These are phyloP conservation scores for Laticauda colubrina DNA, from an alignment of 2,113 vertebrate genomes.

Conservation along the genomic window DNA sequence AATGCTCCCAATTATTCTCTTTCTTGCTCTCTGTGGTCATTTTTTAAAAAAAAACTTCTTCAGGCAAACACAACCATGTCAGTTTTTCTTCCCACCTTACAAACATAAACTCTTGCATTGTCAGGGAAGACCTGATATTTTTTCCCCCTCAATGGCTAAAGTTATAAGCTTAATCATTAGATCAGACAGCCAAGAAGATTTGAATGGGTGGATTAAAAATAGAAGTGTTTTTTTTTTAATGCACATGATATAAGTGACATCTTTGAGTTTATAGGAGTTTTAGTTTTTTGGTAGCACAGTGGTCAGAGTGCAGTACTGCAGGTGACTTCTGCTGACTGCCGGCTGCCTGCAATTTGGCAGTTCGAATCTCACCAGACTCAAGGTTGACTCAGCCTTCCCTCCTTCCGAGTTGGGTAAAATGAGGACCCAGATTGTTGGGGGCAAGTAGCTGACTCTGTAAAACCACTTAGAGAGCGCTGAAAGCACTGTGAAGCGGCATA, in stretches of 20 bases:
- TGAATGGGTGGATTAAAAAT: not conserved
- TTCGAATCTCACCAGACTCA: too few species aligned
- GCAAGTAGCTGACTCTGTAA: too few species aligned
- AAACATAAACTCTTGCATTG: not conserved
- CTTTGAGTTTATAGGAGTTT: not conserved
- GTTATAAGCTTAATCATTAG: not conserved
- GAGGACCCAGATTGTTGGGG: too few species aligned
- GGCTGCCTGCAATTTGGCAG: too few species aligned
- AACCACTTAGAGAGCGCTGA: too few species aligned
- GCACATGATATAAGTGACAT: not conserved
- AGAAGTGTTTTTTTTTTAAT: not conserved
- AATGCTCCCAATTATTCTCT: constrained; percentile 49
- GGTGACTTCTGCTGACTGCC: too few species aligned
- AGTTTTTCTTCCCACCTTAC: constrained; percentile 40
- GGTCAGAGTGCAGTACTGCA: too few species aligned
- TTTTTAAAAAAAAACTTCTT: constrained; percentile 56
- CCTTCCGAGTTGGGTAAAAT: too few species aligned
- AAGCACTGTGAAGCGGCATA: too few species aligned
- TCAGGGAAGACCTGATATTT: not conserved
- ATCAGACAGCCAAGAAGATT: not conserved
- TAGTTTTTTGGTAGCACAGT: not conserved
- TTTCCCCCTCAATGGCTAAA: rapidly evolving
- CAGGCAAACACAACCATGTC: constrained; percentile 67
- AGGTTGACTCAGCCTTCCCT: too few species aligned
- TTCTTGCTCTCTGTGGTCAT: constrained; percentile 31